These are phyloP conservation scores for Acanthiza pusilla DNA, from an alignment of 2,797 vertebrate genomes.

Conservation along the genomic window DNA sequence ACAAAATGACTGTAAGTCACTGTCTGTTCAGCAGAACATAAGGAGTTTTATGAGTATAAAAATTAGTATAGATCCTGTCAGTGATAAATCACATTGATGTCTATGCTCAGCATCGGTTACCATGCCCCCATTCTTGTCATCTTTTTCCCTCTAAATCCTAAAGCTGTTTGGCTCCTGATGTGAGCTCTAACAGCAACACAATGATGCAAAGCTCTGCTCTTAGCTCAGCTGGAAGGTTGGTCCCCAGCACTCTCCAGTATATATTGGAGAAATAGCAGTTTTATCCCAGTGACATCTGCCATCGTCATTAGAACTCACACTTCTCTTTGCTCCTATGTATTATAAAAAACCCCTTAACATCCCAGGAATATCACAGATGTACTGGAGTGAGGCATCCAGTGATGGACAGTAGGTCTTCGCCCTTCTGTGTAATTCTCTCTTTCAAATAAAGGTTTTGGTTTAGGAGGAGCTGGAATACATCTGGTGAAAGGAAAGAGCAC, in stretches of 20 bases:
- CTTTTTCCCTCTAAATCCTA: neutral
- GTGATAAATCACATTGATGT: neutral
- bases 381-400: neutral
- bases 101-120: neutral
- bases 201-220: neutral
- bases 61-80: neutral
- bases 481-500: neutral
- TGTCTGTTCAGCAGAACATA: neutral
- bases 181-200: neutral
- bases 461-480: neutral
- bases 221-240: neutral
- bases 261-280: neutral
- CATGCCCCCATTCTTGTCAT: neutral
- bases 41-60: neutral
- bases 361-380: neutral
- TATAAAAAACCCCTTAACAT: neutral
- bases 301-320: neutral
- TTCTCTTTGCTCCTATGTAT: fast-evolving
- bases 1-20: neutral
- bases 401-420: neutral
- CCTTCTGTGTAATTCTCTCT: neutral
- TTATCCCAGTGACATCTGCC: neutral
- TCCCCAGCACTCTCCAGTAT: neutral
- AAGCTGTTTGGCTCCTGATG: neutral
- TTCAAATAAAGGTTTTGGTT: neutral